Conservation (phyloP, 2,113 vertebrate species). For the Bufo bufo region DNA sequence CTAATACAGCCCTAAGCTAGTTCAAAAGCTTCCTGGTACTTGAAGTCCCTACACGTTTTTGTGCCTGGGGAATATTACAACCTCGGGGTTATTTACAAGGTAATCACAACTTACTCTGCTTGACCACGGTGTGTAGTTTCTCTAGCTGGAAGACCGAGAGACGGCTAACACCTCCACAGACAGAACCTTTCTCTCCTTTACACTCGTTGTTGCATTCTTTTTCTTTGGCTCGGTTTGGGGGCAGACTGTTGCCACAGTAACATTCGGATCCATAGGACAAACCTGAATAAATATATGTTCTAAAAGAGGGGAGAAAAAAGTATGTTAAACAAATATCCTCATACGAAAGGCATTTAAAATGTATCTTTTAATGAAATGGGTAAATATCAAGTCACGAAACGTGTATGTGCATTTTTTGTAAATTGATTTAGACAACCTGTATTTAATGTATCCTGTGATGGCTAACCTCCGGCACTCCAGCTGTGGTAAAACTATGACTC, state of each 20-base stretch:
- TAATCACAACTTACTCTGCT: constrained; percentile 78
- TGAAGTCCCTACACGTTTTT: too few species aligned
- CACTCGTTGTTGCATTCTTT: constrained; percentile 90
- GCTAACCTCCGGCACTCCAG: too few species aligned
- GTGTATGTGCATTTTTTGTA: too few species aligned
- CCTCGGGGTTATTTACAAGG: not conserved
- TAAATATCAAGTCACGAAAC: too few species aligned
- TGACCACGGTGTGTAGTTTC: constrained; percentile 71
- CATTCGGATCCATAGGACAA: constrained; percentile 90
- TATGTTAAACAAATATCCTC: not conserved
- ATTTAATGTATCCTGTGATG: too few species aligned
- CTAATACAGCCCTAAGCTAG: too few species aligned
- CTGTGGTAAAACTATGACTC: too few species aligned
- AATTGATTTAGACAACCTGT: too few species aligned
- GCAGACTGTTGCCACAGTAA: constrained; percentile 89
- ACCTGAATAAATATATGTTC: constrained; percentile 87
- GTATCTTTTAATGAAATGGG: too few species aligned
- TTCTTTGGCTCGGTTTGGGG: constrained; percentile 61
- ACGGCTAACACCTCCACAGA: constrained; percentile 85
- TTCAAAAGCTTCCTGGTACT: too few species aligned
- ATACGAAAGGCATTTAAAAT: too few species aligned
- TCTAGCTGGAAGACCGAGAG: constrained; percentile 89
- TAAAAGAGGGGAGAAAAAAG: constrained; percentile 62
- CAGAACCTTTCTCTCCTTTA: constrained; percentile 79
- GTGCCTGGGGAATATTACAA: too few species aligned